Conservation (phyloP, 2,113 vertebrate species). For the Dromaius novaehollandiae region DNA sequence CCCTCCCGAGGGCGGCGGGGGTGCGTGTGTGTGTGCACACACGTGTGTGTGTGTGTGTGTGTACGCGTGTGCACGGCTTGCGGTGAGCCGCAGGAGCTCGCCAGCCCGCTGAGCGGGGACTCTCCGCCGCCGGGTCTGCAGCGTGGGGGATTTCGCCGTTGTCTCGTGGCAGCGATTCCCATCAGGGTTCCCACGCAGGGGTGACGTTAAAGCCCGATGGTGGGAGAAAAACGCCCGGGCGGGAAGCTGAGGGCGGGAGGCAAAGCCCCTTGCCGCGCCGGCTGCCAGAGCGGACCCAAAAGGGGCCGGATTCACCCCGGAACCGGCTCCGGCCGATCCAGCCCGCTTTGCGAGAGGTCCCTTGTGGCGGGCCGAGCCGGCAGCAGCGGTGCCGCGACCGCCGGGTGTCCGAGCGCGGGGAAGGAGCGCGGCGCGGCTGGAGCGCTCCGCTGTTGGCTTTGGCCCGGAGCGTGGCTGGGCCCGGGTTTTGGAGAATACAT, state of each 20-base stretch:
- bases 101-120: not conserved
- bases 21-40: no score
- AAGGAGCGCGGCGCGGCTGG: not conserved
- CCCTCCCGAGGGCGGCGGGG: no score
- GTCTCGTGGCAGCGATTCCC: rapidly evolving
- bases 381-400: not conserved
- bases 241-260: not conserved
- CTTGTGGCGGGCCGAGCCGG: not conserved
- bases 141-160: rapidly evolving
- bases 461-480: not conserved
- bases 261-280: rapidly evolving
- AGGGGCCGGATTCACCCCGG: not conserved
- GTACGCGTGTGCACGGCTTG: no score
- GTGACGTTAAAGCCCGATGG: rapidly evolving
- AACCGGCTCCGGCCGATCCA: not conserved
- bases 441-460: conserved; percentile 9
- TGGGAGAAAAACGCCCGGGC: rapidly evolving
- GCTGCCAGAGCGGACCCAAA: not conserved
- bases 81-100: not conserved
- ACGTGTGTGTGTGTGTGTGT: not conserved
- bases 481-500: not conserved
- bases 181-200: not conserved
- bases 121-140: not conserved
- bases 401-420: rapidly evolving
- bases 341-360: rapidly evolving